Evolutionary conservation across 2,797 vertebrate species (phyloP), one percentile per base, ranked within the genome.

Genomic region (Avahi laniger): DNA sequence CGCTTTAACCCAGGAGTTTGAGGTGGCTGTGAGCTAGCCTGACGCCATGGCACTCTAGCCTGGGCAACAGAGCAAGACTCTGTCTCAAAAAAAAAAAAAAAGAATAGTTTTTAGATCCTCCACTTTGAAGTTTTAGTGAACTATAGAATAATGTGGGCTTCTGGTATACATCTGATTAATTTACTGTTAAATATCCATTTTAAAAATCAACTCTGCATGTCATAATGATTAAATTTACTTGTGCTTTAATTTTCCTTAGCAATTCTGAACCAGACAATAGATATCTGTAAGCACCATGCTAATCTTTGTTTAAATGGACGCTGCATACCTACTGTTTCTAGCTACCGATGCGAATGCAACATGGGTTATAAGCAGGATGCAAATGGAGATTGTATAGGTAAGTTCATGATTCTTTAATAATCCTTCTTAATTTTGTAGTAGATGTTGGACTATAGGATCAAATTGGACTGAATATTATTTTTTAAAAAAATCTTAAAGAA

Each of bases 261-360:
- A 78, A 99, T 99, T 5, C 93, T 99, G 93, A 99, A 99, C 43
- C 99, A 99, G 93, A 99, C 99, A 78, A 99, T 99, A 1, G 99
- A 99, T 50, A 99, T 99, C 95, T 99, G 99, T 98, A 99, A 99
- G 90, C 99, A 99, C 88, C 99, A 99, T 96, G 99, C 99, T 88
- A 99, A 99, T 97, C 98, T 99, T 85, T 99, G 99, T 95, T 98
- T 99, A 97, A 99, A 99, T 0, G 99, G 99, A 17, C 99, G 99
- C 98, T 99, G 99, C 97, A 99, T 99, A 91, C 99, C 99, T 50
- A 99, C 99, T 0, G 99, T 99, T 0, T 99, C 98, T 57, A 99
- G 99, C 98, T 99, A 99, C 98, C 99, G 99, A 97, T 99, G 99
- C 63, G 99, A 99, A 97, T 99, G 99, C 98, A 99, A 99, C 99